phyloP scores from a whole-genome alignment of 2,888 invertebrate genomes.

The Chironomus tentans region DNA sequence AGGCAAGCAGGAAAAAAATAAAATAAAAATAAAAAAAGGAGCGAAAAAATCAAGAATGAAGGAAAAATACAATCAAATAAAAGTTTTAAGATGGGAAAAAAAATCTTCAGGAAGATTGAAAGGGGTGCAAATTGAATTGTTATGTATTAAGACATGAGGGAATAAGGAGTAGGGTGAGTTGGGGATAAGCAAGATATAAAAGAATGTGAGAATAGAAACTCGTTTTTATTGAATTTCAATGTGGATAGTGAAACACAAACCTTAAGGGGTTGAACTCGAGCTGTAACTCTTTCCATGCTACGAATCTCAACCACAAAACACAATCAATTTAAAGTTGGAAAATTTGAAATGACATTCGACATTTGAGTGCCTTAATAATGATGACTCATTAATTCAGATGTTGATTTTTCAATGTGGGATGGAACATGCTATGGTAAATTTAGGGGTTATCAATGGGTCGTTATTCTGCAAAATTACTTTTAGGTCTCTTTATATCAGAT shows the following conservation, averaged over 20 bases:
- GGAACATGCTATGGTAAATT: too few species aligned
- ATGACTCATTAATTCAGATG: neutral
- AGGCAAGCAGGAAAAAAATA: neutral
- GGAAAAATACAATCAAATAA: neutral
- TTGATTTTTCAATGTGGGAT: neutral
- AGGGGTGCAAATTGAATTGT: slow-evolving; percentile 12
- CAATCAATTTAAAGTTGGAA: neutral
- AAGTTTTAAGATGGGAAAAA: neutral
- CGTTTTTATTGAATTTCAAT: slow-evolving; percentile 6
- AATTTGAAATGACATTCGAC: neutral
- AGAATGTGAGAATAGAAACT: neutral
- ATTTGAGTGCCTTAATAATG: neutral
- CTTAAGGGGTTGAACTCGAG: too few species aligned
- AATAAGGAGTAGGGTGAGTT: neutral
- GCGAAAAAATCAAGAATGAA: neutral
- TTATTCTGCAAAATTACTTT: too few species aligned
- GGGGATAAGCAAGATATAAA: neutral
- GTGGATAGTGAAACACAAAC: neutral
- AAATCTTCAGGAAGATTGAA: neutral
- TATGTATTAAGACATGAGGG: neutral
- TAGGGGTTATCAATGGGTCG: too few species aligned
- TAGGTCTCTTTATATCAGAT: too few species aligned
- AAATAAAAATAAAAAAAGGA: neutral
- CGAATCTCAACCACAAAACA: neutral
- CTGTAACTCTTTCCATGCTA: too few species aligned